These are phyloP conservation scores for Crenichthys baileyi DNA, from an alignment of 2,797 vertebrate species.

Conservation along the genomic window DNA sequence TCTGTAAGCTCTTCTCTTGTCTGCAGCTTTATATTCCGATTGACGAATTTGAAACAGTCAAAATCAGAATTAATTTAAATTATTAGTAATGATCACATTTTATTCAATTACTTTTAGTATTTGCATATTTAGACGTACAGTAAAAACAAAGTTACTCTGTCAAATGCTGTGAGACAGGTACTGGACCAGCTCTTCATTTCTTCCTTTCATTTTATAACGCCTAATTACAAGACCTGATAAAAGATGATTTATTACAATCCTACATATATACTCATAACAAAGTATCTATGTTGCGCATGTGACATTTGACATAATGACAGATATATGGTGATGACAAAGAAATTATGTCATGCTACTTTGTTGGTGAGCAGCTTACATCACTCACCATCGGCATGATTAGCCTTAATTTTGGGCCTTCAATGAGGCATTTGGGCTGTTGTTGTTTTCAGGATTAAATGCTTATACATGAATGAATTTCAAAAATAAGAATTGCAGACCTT, in stretches of 20 bases:
- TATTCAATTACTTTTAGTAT: background rate
- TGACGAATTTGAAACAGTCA: background rate
- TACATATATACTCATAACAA: background rate
- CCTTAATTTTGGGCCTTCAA: background rate
- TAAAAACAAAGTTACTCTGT: background rate
- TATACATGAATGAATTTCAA: background rate
- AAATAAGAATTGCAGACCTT: no score
- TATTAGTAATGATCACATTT: background rate
- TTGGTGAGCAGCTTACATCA: background rate
- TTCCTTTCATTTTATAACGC: background rate
- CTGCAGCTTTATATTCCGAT: background rate
- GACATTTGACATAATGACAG: background rate
- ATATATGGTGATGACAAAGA: no score
- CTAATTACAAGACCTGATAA: background rate
- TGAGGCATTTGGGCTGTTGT: background rate
- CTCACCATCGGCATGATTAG: background rate
- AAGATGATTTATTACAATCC: background rate
- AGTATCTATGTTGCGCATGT: background rate
- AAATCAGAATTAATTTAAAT: background rate
- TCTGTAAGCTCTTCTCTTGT: conserved; percentile 11
- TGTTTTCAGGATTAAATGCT: background rate
- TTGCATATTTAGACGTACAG: background rate
- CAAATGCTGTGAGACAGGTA: background rate
- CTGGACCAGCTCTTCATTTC: background rate
- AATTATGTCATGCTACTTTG: background rate